Evolutionary conservation across 2,888 invertebrate species (phyloP).

Genomic region (Pimpla rufipes): DNA sequence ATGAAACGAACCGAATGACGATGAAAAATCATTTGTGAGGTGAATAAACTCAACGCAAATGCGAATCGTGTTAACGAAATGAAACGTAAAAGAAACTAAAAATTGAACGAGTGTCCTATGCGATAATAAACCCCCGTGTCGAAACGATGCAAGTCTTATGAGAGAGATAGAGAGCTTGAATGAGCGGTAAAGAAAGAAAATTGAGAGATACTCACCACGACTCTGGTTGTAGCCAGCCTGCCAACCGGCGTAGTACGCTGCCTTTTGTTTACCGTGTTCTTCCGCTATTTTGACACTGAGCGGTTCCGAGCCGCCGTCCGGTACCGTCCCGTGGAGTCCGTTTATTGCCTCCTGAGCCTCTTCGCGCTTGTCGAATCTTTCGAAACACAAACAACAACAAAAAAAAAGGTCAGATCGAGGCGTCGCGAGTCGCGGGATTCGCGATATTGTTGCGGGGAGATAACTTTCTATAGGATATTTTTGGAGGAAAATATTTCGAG

Average conservation of each 20-base stretch:
- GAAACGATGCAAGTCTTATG: constrained; percentile 42
- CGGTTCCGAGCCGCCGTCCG: constrained; percentile 94
- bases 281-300: constrained; percentile 94
- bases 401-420: neutral
- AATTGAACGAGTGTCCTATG: constrained; percentile 30
- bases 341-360: constrained; percentile 96
- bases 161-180: constrained; percentile 25
- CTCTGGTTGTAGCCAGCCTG: constrained; percentile 90
- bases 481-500: constrained; percentile 28
- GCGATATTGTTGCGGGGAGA: neutral
- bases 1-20: neutral
- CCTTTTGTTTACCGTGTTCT: constrained; percentile 94
- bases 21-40: neutral
- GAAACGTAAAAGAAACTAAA: constrained; percentile 26
- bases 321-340: constrained; percentile 93
- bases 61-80: constrained; percentile 33
- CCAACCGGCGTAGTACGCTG: constrained; percentile 91
- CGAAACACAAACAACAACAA: constrained; percentile 67
- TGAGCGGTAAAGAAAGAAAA: constrained; percentile 27
- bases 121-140: constrained; percentile 41
- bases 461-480: constrained; percentile 26
- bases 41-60: constrained; percentile 16
- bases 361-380: constrained; percentile 93
- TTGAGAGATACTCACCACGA: constrained; percentile 83
- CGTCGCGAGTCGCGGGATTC: no score